phyloP scores from a whole-genome alignment of 2,797 vertebrate genomes.

The Diplodus sargus region DNA sequence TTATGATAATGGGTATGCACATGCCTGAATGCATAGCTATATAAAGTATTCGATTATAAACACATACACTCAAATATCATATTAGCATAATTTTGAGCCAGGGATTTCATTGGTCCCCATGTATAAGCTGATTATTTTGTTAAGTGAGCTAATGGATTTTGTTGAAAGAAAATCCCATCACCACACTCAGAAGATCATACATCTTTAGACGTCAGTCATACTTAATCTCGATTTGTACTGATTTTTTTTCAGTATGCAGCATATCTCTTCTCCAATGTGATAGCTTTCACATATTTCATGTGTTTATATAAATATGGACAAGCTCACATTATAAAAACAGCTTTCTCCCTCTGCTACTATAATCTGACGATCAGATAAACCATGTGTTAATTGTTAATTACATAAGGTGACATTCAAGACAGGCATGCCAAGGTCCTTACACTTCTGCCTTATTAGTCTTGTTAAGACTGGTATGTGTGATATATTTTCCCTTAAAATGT shows the following conservation, averaged over 20 bases:
- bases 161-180: constrained; percentile 49
- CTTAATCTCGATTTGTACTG: constrained; percentile 36
- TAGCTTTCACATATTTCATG: constrained; percentile 23
- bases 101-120: constrained; percentile 16
- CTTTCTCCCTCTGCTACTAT: background rate
- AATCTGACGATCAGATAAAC: constrained; percentile 9
- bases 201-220: constrained; percentile 49
- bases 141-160: constrained; percentile 54
- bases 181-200: constrained; percentile 21
- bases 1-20: constrained; percentile 2
- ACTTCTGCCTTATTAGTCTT: background rate
- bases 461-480: constrained; percentile 5
- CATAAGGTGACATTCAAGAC: constrained; percentile 24
- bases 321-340: constrained; percentile 23
- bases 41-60: background rate
- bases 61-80: background rate
- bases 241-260: constrained; percentile 20
- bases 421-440: background rate
- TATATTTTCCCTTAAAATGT: constrained; percentile 3
- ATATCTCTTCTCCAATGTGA: constrained; percentile 6
- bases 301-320: constrained; percentile 20
- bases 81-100: constrained; percentile 16
- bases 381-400: constrained; percentile 12
- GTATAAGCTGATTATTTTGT: constrained; percentile 46
- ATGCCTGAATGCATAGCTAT: background rate